Base-by-base conservation (phyloP, 2,797 vertebrate species). In the Bufotes viridis region DNA sequence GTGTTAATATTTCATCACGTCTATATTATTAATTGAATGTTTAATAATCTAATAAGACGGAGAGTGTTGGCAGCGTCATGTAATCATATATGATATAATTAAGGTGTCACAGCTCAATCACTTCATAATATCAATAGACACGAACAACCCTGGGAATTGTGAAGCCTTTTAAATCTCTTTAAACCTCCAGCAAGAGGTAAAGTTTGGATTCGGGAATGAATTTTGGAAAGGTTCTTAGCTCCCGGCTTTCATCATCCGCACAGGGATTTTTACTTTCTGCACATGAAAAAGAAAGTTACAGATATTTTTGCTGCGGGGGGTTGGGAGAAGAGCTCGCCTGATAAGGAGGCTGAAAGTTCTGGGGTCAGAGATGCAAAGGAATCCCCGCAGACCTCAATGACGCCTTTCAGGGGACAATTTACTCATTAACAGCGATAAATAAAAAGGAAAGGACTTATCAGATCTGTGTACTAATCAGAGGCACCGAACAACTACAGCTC, bases 61-160 rank as follows among this genome's bases (percentile, higher is more conserved):
- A 53, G 53, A 74, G 76, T 55, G 10, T 20, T 80, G 15, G 26
- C 57, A 20, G 57, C 78, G n/a, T 55, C 29, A 61, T 51, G 67
- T 81, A 63, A 81, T 75, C 82, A 65, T 57, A 85, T 74, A 65
- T 85, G 57, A 85, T 88, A 81, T 85, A 88, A 88, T 88, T 85
- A 85, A 81, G 49, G 58, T 88, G 82, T 88, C 82, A 81, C 34
- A 26, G 74, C 82, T 88, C 87, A 85, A 80, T 88, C 82, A 81
- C 82, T 88, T 72, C 58, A 83, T 83, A 83, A 88, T 79, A 84
- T 84, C 87, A 88, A 78, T 61, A 78, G 34, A 57, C 61, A 78
- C 20, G 24, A 53, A 42, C 20, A 55, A 83, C 87, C 87, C 69
- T 83, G 80, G 86, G 86, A 87, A 87, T 82, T 67, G 18, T 8